Evolutionary conservation across 2,888 invertebrate genomes (phyloP).

Genomic region (Melikaiella ostensackeni): DNA sequence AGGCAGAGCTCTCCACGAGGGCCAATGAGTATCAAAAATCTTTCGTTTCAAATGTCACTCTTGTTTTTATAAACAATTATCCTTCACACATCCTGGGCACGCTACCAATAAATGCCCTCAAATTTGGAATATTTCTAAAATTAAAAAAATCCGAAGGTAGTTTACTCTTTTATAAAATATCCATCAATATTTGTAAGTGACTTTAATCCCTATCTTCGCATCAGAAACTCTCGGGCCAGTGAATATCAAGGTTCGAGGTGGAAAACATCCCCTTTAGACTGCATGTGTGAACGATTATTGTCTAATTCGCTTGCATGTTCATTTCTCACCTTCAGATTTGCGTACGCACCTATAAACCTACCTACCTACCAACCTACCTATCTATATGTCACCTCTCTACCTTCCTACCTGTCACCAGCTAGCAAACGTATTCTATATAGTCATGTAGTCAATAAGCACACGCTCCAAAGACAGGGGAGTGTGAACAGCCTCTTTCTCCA

Average conservation of each 20-base stretch:
- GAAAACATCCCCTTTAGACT: slow-evolving; percentile 63
- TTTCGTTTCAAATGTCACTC: too few species aligned
- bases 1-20: too few species aligned
- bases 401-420: slow-evolving; percentile 53
- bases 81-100: too few species aligned
- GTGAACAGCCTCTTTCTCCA: slow-evolving; percentile 43
- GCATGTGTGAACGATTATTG: slow-evolving; percentile 73
- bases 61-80: too few species aligned
- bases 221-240: slow-evolving; percentile 42
- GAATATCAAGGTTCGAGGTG: slow-evolving; percentile 55
- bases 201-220: neutral
- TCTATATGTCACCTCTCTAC: slow-evolving; percentile 53
- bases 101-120: too few species aligned
- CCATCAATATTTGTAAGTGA: neutral
- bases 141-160: too few species aligned
- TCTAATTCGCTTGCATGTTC: slow-evolving; percentile 74
- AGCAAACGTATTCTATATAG: slow-evolving; percentile 51
- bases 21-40: too few species aligned
- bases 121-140: too few species aligned
- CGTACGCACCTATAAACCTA: slow-evolving; percentile 64
- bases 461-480: slow-evolving; percentile 75
- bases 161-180: neutral
- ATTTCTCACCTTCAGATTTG: slow-evolving; percentile 61
- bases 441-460: slow-evolving; percentile 70
- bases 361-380: slow-evolving; percentile 73